Conservation (phyloP, 2,113 vertebrate genomes). For the Daphoenositta chrysoptera region DNA sequence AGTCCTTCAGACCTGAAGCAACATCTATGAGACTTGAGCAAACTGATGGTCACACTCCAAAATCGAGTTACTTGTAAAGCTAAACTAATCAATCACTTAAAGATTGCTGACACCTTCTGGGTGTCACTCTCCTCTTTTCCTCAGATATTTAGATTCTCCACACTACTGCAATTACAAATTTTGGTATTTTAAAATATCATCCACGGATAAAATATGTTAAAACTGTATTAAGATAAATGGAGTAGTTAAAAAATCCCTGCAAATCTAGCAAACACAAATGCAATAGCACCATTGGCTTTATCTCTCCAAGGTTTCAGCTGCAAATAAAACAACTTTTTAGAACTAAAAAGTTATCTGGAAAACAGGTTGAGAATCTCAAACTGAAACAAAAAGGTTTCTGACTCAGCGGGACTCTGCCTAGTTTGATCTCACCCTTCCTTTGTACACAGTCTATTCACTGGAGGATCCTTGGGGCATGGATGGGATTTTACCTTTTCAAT, state of each 20-base stretch:
- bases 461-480: slow-evolving; percentile 20
- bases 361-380: not conserved
- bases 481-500: slow-evolving; percentile 33
- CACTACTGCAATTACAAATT: not conserved
- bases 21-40: not conserved
- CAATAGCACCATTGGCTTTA: not conserved
- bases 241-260: not conserved
- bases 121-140: not conserved
- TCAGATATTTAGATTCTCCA: not conserved
- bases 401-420: slow-evolving; percentile 12
- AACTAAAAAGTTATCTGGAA: not conserved
- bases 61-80: not conserved
- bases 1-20: not conserved
- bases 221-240: not conserved
- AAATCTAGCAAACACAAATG: not conserved
- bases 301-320: not conserved
- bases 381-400: slow-evolving; percentile 7
- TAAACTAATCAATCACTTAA: not conserved
- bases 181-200: not conserved
- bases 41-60: not conserved
- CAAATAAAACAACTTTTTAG: not conserved
- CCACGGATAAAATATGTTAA: not conserved
- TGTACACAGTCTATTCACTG: not conserved
- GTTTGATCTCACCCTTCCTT: slow-evolving; percentile 18
- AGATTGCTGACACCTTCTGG: not conserved